Conservation (phyloP, 37 sponge, comb jelly and placozoan genomes). For the Tethya wilhelma region DNA sequence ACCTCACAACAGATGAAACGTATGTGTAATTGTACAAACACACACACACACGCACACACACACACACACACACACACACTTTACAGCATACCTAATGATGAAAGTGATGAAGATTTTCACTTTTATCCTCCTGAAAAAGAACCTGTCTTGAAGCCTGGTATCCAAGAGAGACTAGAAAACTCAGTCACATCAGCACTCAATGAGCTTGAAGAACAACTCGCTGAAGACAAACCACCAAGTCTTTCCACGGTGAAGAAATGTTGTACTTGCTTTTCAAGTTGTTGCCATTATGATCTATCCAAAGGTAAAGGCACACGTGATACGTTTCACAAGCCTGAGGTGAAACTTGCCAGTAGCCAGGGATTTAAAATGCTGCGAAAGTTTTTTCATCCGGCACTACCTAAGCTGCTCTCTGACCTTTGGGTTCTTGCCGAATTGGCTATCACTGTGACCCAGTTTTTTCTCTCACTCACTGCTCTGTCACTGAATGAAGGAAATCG, state of each 20-base stretch:
- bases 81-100: too few relatives aligned
- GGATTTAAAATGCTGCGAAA: constrained; percentile 29
- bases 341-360: constrained; percentile 12
- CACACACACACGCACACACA: too few relatives aligned
- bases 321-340: not conserved
- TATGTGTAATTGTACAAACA: not conserved
- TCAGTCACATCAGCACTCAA: not conserved
- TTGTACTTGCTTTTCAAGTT: not conserved
- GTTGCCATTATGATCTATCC: not conserved
- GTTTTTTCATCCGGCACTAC: constrained; percentile 31
- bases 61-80: not conserved
- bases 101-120: not conserved
- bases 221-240: too few relatives aligned
- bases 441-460: constrained; percentile 24
- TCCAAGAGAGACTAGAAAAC: not conserved
- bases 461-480: not conserved
- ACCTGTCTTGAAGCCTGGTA: constrained; percentile 1
- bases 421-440: constrained; percentile 43
- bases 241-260: too few relatives aligned
- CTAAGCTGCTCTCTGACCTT: constrained; percentile 18
- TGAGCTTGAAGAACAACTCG: too few relatives aligned
- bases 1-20: too few relatives aligned
- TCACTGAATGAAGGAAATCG: not conserved
- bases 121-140: constrained; percentile 2
- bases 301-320: not conserved